These are phyloP conservation scores for Genyomyrus donnyi DNA, from an alignment of 2,113 vertebrate genomes.

Conservation along the genomic window DNA sequence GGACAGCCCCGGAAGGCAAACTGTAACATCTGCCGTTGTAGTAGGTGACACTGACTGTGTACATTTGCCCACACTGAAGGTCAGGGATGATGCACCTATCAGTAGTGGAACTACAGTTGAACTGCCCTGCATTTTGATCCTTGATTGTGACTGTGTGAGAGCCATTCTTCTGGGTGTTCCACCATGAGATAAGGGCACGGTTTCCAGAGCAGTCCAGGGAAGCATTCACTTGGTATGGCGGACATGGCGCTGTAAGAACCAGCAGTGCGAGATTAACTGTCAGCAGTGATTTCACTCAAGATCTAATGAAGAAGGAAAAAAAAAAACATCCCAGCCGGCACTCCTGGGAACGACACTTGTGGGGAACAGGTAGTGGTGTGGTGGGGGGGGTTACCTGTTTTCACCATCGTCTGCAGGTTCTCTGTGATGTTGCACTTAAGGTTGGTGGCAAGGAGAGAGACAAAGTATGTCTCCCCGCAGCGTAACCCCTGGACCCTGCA, in stretches of 20 bases:
- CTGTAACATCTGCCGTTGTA: conserved; percentile 42
- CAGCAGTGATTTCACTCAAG: background rate
- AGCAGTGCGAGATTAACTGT: background rate
- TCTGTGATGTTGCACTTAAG: conserved; percentile 52
- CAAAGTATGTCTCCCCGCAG: conserved; percentile 56
- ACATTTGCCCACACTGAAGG: conserved; percentile 48
- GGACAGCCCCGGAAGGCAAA: conserved; percentile 36
- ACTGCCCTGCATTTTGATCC: conserved; percentile 27
- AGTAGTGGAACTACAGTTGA: conserved; percentile 48
- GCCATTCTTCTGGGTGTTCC: conserved; percentile 34
- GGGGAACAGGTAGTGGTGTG: background rate
- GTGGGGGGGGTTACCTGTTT: conserved; percentile 44
- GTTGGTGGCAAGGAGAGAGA: conserved; percentile 46
- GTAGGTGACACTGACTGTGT: conserved; percentile 44
- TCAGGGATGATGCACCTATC: conserved; percentile 43
- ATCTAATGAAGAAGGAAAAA: background rate
- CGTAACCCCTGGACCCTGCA: conserved; percentile 48
- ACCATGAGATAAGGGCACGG: conserved; percentile 47
- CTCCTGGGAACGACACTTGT: background rate
- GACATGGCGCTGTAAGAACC: conserved; percentile 49
- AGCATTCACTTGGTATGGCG: conserved; percentile 42
- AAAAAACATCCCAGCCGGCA: too few species aligned
- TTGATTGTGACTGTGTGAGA: conserved; percentile 42
- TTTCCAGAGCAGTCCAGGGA: conserved; percentile 45
- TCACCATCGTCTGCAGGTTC: conserved; percentile 36